phyloP scores from a whole-genome alignment of 2,797 vertebrate genomes.

The Urosaurus nigricauda region DNA sequence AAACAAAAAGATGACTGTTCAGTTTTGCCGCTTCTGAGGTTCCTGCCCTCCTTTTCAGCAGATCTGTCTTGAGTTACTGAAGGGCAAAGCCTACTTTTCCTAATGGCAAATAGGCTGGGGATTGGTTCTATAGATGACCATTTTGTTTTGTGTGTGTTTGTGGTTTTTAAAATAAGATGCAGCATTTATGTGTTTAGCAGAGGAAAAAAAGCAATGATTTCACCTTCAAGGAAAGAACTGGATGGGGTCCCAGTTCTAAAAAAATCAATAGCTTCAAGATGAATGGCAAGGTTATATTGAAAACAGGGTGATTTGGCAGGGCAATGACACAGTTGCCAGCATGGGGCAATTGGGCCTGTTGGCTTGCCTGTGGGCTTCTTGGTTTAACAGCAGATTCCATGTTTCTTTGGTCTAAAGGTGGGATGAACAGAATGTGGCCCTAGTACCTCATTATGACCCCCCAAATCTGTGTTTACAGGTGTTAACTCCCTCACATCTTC shows the following conservation, averaged over 20 bases:
- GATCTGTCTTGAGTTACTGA: background rate
- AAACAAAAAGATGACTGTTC: constrained; percentile 17
- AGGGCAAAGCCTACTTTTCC: background rate
- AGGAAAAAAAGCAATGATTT: background rate
- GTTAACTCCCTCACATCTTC: no score
- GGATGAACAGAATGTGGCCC: no score
- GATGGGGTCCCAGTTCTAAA: background rate
- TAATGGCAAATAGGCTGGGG: background rate
- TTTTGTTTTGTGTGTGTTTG: background rate
- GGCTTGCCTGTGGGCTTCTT: background rate
- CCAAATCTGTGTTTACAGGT: no score
- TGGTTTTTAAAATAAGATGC: background rate
- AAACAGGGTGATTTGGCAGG: background rate
- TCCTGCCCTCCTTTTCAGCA: background rate
- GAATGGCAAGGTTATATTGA: background rate
- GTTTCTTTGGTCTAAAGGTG: background rate
- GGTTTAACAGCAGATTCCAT: background rate
- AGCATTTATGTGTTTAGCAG: background rate
- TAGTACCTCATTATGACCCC: no score
- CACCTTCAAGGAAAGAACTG: background rate
- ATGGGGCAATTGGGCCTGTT: no score
- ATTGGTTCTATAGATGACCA: background rate
- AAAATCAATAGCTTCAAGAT: background rate
- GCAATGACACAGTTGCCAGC: background rate
- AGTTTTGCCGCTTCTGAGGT: background rate